Percentiles rank a stretch among this genome's conserved stretches.
Conservation (phyloP, 2,113 vertebrate genomes). For the Neogobius melanostomus region DNA sequence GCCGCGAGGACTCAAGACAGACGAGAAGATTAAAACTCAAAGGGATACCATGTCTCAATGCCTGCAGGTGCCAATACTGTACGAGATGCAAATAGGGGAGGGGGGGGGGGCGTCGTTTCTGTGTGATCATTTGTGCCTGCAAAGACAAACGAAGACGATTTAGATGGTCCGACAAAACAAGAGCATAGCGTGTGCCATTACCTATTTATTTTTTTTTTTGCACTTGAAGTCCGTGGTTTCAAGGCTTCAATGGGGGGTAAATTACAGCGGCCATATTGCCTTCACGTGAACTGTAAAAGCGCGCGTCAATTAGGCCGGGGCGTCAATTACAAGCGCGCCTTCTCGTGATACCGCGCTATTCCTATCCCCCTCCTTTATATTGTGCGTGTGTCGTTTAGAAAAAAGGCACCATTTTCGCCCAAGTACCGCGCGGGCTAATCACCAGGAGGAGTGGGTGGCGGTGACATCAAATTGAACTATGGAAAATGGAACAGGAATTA, state of each 20-base stretch:
- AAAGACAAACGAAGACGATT: slow-evolving; percentile 45
- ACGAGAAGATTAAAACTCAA: slow-evolving; percentile 76
- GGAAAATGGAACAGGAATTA: slow-evolving; percentile 77
- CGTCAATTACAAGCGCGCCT: slow-evolving; percentile 56
- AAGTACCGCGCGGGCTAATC: slow-evolving; percentile 61
- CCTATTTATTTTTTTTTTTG: not conserved
- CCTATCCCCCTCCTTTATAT: slow-evolving; percentile 44
- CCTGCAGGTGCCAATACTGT: slow-evolving; percentile 63
- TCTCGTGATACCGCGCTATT: slow-evolving; percentile 26
- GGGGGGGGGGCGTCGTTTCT: slow-evolving; percentile 24
- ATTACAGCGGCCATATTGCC: slow-evolving; percentile 21
- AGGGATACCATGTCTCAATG: slow-evolving; percentile 63
- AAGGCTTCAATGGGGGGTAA: not conserved
- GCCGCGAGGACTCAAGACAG: slow-evolving; percentile 71
- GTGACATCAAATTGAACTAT: slow-evolving; percentile 71
- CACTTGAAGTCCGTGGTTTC: slow-evolving; percentile 8
- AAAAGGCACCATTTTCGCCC: slow-evolving; percentile 62
- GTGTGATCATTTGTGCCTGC: slow-evolving; percentile 35
- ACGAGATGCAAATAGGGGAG: slow-evolving; percentile 67
- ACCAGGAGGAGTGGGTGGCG: slow-evolving; percentile 71
- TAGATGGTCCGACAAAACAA: slow-evolving; percentile 29
- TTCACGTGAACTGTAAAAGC: slow-evolving; percentile 33
- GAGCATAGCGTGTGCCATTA: slow-evolving; percentile 7
- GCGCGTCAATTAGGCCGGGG: slow-evolving; percentile 48
- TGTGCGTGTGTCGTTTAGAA: slow-evolving; percentile 68